Percentiles rank a stretch among this genome's conserved stretches.
These are phyloP conservation scores for Toxostoma redivivum DNA, from an alignment of 2,113 vertebrate species.

Conservation along the genomic window DNA sequence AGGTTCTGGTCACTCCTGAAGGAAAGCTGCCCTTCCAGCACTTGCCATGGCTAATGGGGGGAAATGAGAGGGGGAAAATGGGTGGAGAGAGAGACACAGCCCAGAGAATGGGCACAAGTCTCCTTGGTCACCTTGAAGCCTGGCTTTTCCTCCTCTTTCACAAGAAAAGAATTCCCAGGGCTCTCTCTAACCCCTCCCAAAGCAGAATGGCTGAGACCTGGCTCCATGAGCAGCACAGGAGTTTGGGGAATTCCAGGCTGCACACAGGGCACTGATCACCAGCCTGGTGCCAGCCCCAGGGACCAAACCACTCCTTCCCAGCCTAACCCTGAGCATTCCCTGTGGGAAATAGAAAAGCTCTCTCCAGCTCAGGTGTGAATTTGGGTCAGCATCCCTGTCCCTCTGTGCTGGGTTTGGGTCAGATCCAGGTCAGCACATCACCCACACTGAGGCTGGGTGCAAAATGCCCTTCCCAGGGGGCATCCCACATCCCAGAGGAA, in stretches of 20 bases:
- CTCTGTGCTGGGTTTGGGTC: neutral
- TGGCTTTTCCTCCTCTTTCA: neutral
- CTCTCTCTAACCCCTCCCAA: neutral
- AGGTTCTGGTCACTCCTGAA: neutral
- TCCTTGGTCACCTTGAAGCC: neutral
- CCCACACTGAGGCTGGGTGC: neutral
- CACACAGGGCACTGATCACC: neutral
- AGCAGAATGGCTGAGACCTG: neutral
- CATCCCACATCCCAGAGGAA: accelerated
- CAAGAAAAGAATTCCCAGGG: neutral
- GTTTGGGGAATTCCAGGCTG: neutral
- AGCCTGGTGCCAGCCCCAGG: neutral
- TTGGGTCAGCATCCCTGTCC: neutral
- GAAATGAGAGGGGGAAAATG: neutral
- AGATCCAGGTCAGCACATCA: neutral
- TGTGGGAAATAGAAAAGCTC: neutral
- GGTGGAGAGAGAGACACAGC: accelerated
- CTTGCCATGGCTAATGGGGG: neutral
- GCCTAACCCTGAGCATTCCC: neutral
- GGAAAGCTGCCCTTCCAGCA: neutral
- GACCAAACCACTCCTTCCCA: neutral
- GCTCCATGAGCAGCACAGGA: accelerated
- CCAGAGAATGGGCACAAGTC: accelerated
- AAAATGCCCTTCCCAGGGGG: neutral
- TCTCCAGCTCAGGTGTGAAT: neutral